Base-by-base conservation (phyloP, 1,140 invertebrate genomes). In the Drosophila cardini region DNA sequence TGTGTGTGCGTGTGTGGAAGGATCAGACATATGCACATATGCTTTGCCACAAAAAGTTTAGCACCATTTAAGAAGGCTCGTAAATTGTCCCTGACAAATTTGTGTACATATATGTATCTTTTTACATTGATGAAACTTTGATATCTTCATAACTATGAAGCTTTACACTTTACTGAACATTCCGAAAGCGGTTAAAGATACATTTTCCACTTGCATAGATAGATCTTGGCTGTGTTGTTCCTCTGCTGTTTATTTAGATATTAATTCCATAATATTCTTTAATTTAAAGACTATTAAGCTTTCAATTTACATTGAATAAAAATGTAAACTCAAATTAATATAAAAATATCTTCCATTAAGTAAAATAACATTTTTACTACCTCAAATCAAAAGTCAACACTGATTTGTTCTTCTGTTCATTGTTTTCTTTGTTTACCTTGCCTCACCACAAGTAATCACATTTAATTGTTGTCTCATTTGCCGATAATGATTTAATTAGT, bases 401-500 rank as follows among this genome's bases (percentile, higher is more conserved):
- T 3, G 21, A 5, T 5, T 26, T 26, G 4, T 26, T 26, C 21
- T 26, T 26, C n/a, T n/a, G n/a, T n/a, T n/a, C n/a, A n/a, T n/a
- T n/a, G n/a, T 26, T 3, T 26, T 2, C 21, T 26, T 26, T 26
- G 21, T 26, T 26, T 26, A 26, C 21, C 21, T 10, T 10, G 10
- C 34, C 34, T 36, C 9, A 9, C n/a, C 2, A 2, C 0, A 15
- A 46, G 11, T 52, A 52, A 52, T 52, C 5, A 13, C 9, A 21
- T 5, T 13, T 13, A 50, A 30, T 53, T 53, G 30, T 32, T 46
- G 32, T 46, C 32, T 0, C 18, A 58, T 30, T 26, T 58, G 40
- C 63, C 32, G 46, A 76, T 69, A 80, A 71, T 43, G 58, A 81
- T 85, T 80, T 81, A 73, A 77, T 80, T 84, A 70, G 65, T 76